These are phyloP conservation scores for Tangara arthus DNA, from an alignment of 2,797 vertebrate genomes.

Conservation along the genomic window DNA sequence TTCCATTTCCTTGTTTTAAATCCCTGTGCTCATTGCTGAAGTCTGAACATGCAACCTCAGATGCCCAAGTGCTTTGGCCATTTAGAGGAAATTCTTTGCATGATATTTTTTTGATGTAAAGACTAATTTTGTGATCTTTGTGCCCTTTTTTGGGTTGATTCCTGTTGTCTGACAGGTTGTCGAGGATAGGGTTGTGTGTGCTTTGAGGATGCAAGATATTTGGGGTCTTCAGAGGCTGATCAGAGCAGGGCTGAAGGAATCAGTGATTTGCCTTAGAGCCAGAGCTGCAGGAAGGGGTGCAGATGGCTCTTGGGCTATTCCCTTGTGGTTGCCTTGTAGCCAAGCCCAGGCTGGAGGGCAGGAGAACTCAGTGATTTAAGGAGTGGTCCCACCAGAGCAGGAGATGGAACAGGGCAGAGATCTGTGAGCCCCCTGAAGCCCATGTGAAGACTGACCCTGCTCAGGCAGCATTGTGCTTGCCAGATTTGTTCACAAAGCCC, in stretches of 20 bases:
- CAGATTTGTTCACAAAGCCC: not conserved
- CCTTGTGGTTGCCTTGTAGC: not conserved
- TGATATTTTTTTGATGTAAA: not conserved
- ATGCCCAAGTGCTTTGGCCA: not conserved
- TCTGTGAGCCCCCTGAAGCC: not conserved
- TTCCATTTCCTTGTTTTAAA: not conserved
- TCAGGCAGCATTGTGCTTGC: rapidly evolving
- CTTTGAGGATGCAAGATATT: not conserved
- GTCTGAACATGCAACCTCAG: rapidly evolving
- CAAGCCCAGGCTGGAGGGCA: not conserved
- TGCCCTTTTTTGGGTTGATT: not conserved
- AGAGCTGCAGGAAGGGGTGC: not conserved
- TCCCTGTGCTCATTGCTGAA: not conserved
- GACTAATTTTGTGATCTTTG: not conserved
- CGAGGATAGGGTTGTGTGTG: not conserved
- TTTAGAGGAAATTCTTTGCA: not conserved
- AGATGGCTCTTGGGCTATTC: not conserved
- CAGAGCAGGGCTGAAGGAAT: not conserved
- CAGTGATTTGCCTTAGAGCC: rapidly evolving
- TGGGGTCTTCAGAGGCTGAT: not conserved
- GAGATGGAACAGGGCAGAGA: not conserved
- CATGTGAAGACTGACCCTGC: rapidly evolving
- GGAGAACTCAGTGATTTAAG: not conserved
- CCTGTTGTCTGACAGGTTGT: not conserved
- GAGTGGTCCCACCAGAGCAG: not conserved